A percentile compares a stretch with the other conserved stretches of the same genome.
Evolutionary conservation across 2,888 invertebrate species (phyloP).

Genomic region (Papilio elwesi): DNA sequence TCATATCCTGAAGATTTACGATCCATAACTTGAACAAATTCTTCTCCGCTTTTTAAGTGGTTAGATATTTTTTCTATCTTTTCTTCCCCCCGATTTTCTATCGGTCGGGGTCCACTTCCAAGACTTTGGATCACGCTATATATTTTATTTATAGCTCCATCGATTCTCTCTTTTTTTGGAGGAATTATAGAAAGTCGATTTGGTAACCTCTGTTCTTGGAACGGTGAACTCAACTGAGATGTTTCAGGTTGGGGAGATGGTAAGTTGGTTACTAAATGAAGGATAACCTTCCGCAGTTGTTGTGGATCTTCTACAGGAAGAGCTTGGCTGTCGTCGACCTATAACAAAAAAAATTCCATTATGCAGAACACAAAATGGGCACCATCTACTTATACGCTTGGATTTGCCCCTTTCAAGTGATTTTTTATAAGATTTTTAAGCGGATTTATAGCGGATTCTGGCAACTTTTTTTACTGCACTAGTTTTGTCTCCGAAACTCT

Average conservation of each 20-base stretch:
- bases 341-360: constrained; percentile 19
- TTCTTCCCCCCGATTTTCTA: not conserved
- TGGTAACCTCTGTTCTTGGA: constrained; percentile 7
- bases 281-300: constrained; percentile 87
- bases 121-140: constrained; percentile 60
- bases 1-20: too few relatives aligned
- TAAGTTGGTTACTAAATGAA: constrained; percentile 82
- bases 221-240: not conserved
- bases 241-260: constrained; percentile 55
- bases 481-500: too few relatives aligned
- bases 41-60: not conserved
- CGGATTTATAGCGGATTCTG: too few relatives aligned
- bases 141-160: constrained; percentile 69
- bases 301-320: constrained; percentile 86
- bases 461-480: too few relatives aligned
- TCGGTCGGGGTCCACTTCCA: not conserved
- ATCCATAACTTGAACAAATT: not conserved
- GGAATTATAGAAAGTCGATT: constrained; percentile 62
- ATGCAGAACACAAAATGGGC: too few relatives aligned
- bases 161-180: constrained; percentile 64
- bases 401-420: too few relatives aligned
- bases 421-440: too few relatives aligned
- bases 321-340: constrained; percentile 47
- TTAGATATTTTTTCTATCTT: not conserved
- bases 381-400: too few relatives aligned